Base-by-base conservation (phyloP, 2,113 vertebrate genomes). In the Alethe diademata region DNA sequence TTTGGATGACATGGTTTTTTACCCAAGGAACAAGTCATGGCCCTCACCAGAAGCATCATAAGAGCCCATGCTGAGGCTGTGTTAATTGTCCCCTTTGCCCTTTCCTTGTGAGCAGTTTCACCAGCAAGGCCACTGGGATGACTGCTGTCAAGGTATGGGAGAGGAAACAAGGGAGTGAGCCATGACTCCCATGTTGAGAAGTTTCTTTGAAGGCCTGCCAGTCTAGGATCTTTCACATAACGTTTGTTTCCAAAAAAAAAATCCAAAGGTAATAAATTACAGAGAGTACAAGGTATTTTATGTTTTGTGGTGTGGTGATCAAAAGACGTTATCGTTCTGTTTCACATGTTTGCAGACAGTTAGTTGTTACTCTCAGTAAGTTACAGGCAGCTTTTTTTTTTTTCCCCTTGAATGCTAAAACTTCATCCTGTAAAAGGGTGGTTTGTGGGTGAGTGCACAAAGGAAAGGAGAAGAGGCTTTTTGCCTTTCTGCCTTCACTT, bases 301-400 rank as follows among this genome's bases (percentile, higher is more conserved):
- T 79, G 70, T 58, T 94, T 95, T 95, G 76, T 78, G 67, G 60
- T 88, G 76, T 74, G 67, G 88, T 91, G 96, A 97, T 96, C 94
- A 97, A 96, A 97, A 90, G 81, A 64, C 54, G 69, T 86, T 96
- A 86, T 81, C 60, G 19, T 91, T 92, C 74, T 9, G 2, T 82
- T 94, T 94, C 45, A 53, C 79, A 48, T 81, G 76, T 78, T 96
- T 92, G 72, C 88, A 93, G 86, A 73, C 75, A 92, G 74, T 60
- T 74, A 62, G 83, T 71, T 95, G 67, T 86, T 94, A 53, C 25
- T 74, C 31, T 6, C 5, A 17, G 35, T 69, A 92, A 80, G 19
- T 75, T 92, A 87, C 60, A 83, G 45, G 45, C 67, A 87, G 73
- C 15, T 78, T 86, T 95, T 91, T 60, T 91, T 60, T 19, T 94